Percentiles rank a stretch among this genome's conserved stretches.
Evolutionary conservation across 2,888 invertebrate species (phyloP).

Genomic region (Axea sp.): DNA sequence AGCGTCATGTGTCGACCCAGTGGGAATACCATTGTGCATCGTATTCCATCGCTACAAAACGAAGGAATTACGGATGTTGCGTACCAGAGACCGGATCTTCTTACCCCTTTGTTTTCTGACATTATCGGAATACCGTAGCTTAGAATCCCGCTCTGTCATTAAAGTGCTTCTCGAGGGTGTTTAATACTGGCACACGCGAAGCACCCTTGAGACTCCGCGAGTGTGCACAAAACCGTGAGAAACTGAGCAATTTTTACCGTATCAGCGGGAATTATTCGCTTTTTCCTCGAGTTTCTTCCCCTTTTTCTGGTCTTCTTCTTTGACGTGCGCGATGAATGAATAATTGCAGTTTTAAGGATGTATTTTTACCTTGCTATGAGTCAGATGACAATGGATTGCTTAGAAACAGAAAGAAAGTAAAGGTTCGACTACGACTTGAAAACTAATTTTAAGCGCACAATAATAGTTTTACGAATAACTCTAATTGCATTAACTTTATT

Average conservation of each 20-base stretch:
- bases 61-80: slow-evolving; percentile 62
- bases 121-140: slow-evolving; percentile 71
- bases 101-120: slow-evolving; percentile 67
- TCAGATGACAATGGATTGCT: slow-evolving; percentile 35
- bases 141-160: slow-evolving; percentile 75
- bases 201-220: slow-evolving; percentile 59
- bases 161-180: slow-evolving; percentile 70
- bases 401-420: slow-evolving; percentile 25
- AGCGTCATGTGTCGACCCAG: slow-evolving; percentile 72
- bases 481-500: slow-evolving; percentile 8
- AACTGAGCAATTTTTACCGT: slow-evolving; percentile 64
- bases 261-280: slow-evolving; percentile 67
- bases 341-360: slow-evolving; percentile 47
- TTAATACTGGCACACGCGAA: slow-evolving; percentile 64
- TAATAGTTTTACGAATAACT: slow-evolving; percentile 20
- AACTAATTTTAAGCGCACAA: slow-evolving; percentile 24
- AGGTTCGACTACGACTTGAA: slow-evolving; percentile 11
- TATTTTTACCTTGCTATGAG: slow-evolving; percentile 17
- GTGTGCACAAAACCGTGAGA: slow-evolving; percentile 68
- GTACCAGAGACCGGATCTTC: slow-evolving; percentile 60
- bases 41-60: slow-evolving; percentile 44
- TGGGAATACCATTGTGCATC: slow-evolving; percentile 62
- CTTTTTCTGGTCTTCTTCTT: slow-evolving; percentile 67
- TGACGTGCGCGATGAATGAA: slow-evolving; percentile 61
- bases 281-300: slow-evolving; percentile 71